Conservation (phyloP, 2,113 vertebrate genomes). For the Arvicanthis niloticus region DNA sequence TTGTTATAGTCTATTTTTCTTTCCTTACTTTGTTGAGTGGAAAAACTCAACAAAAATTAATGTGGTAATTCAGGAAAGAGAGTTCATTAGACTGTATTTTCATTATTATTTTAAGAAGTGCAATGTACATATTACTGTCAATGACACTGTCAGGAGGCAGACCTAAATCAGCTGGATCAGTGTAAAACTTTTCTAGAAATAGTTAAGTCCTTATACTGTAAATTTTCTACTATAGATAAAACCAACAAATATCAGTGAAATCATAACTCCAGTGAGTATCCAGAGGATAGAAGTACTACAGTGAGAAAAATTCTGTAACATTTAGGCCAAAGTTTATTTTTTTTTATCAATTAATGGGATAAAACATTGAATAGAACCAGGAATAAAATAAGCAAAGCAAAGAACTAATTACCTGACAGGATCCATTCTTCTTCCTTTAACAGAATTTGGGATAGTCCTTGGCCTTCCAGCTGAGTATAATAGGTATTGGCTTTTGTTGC, state of each 20-base stretch:
- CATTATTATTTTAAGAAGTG: slow-evolving; percentile 33
- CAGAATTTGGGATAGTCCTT: neutral
- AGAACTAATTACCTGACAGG: neutral
- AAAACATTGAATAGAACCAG: neutral
- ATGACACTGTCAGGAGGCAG: neutral
- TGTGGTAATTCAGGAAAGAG: neutral
- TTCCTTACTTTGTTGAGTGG: neutral
- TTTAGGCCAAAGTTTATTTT: neutral
- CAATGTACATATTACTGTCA: neutral
- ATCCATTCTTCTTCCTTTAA: neutral
- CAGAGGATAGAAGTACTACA: neutral
- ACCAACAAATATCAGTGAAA: neutral
- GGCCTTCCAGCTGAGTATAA: neutral
- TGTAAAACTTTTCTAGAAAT: neutral
- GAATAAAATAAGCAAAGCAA: neutral
- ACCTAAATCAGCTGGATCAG: neutral
- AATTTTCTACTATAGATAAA: neutral
- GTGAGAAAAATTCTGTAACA: neutral
- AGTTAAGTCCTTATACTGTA: neutral
- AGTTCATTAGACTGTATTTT: slow-evolving; percentile 34
- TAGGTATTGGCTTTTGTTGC: neutral
- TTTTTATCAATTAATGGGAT: neutral
- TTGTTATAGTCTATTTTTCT: neutral
- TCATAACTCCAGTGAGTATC: slow-evolving; percentile 1
- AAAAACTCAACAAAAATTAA: slow-evolving; percentile 8